phyloP scores from a whole-genome alignment of 2,888 invertebrate genomes.

The Mythimna impura region DNA sequence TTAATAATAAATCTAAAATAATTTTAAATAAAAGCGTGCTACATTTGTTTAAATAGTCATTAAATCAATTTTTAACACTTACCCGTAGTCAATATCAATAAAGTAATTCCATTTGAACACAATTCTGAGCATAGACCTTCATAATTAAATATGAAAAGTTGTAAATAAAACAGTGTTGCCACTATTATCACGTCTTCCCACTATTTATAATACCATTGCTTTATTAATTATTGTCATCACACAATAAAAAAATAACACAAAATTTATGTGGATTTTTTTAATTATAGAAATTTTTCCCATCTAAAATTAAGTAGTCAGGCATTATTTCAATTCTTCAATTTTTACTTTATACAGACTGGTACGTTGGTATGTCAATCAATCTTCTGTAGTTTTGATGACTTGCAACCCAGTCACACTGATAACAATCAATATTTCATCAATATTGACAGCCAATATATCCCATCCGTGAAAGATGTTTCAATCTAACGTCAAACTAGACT shows the following conservation, averaged over 20 bases:
- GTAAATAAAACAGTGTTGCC: conserved; percentile 35
- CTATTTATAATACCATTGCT: background rate
- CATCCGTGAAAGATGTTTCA: background rate
- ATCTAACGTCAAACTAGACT: background rate
- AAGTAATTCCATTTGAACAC: conserved; percentile 35
- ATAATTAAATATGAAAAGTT: conserved; percentile 15
- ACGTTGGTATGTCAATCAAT: background rate
- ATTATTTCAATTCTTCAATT: no score
- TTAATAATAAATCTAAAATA: conserved; percentile 23
- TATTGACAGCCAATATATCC: no score
- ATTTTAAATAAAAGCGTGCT: conserved; percentile 30
- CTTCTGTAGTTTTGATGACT: background rate
- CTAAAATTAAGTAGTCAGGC: no score
- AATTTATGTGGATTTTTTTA: background rate
- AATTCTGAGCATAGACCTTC: conserved; percentile 28
- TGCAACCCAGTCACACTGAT: background rate
- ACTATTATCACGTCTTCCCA: conserved; percentile 31
- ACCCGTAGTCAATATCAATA: conserved; percentile 16
- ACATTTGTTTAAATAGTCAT: conserved; percentile 18
- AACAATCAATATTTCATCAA: background rate
- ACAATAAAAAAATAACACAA: background rate
- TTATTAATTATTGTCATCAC: no score
- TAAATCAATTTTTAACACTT: conserved; percentile 18
- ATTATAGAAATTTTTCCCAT: no score
- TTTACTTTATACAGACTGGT: background rate